Evolutionary conservation across 2,888 invertebrate species (phyloP).

Genomic region (Phaonia tiefii): DNA sequence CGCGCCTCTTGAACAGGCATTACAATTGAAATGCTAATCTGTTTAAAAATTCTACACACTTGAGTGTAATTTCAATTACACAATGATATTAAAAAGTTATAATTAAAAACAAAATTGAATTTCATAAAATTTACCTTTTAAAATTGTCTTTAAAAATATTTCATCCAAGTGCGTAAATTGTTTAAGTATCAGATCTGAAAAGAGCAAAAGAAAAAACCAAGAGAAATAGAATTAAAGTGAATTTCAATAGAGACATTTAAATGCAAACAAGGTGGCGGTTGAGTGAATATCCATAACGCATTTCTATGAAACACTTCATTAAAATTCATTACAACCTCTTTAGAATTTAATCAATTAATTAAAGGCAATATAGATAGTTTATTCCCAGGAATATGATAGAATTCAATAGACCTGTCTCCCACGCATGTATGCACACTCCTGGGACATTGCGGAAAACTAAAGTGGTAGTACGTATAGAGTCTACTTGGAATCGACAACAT

Average conservation of each 20-base stretch:
- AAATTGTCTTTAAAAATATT: conserved; percentile 21
- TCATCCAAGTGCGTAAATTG: conserved; percentile 7
- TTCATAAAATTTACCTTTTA: conserved; percentile 19
- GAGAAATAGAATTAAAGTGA: conserved; percentile 23
- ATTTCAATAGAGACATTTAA: background rate
- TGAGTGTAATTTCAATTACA: conserved; percentile 17
- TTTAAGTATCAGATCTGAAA: conserved; percentile 27
- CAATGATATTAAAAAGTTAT: conserved; percentile 1
- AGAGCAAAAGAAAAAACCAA: background rate
- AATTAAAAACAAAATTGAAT: too few species aligned
- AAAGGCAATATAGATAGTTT: conserved; percentile 41
- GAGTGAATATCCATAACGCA: background rate
- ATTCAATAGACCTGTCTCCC: too few species aligned
- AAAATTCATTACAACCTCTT: conserved; percentile 56
- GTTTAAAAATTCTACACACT: conserved; percentile 4
- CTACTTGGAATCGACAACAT: background rate
- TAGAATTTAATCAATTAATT: conserved; percentile 63
- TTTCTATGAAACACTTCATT: conserved; percentile 46
- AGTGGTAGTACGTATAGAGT: too few species aligned
- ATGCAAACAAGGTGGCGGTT: background rate
- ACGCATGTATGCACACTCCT: too few species aligned
- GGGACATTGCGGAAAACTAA: too few species aligned
- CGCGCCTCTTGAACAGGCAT: background rate
- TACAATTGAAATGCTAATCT: background rate
- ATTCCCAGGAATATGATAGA: too few species aligned